Percentiles rank a stretch among this genome's conserved stretches.
Evolutionary conservation across 2,888 invertebrate genomes (phyloP).

Genomic region (Pantelozetes paolii): DNA sequence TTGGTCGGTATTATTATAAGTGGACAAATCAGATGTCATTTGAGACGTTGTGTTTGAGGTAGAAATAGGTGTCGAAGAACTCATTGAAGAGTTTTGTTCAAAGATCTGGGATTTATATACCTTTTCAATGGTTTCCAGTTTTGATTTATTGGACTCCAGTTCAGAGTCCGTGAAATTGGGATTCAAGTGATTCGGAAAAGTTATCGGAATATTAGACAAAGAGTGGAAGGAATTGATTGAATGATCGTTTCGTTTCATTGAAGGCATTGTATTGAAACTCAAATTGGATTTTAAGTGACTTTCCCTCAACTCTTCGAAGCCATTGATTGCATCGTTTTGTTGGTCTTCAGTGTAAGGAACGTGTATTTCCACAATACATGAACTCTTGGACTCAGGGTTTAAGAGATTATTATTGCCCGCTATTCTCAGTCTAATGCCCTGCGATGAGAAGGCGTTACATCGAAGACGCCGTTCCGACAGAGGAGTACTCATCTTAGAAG

Average conservation of each 20-base stretch:
- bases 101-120: neutral
- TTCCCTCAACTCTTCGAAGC: slow-evolving; percentile 38
- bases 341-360: slow-evolving; percentile 44
- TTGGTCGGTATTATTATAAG: neutral
- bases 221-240: slow-evolving; percentile 45
- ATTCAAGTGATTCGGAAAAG: slow-evolving; percentile 43
- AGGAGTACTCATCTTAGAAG: slow-evolving; percentile 47
- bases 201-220: slow-evolving; percentile 46
- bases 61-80: neutral
- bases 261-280: slow-evolving; percentile 46
- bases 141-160: neutral
- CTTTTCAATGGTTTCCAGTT: slow-evolving; percentile 12
- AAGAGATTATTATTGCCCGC: slow-evolving; percentile 39
- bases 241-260: slow-evolving; percentile 43
- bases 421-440: slow-evolving; percentile 46
- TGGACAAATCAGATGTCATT: neutral
- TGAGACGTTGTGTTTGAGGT: slow-evolving; percentile 5
- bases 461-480: slow-evolving; percentile 45
- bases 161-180: slow-evolving; percentile 1
- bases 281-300: slow-evolving; percentile 34
- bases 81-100: neutral
- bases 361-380: slow-evolving; percentile 47
- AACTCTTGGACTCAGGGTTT: slow-evolving; percentile 39
- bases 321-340: neutral
- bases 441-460: slow-evolving; percentile 46